A percentile compares a stretch with the other conserved stretches of the same genome.
phyloP scores from a whole-genome alignment of 2,113 vertebrate species.

The Nycticebus coucang region DNA sequence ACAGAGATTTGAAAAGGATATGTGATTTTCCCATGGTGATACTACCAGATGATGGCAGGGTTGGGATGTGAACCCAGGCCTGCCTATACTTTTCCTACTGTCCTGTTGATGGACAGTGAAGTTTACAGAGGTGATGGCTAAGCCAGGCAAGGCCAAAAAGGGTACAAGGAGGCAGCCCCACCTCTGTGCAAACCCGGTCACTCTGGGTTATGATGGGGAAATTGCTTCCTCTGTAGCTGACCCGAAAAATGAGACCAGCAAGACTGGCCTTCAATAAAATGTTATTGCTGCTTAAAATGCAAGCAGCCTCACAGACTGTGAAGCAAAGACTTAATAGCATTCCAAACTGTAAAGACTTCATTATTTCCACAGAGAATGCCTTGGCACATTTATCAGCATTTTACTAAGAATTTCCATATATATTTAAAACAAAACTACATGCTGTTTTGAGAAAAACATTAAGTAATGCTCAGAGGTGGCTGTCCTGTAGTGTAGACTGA shows the following conservation, averaged over 20 bases:
- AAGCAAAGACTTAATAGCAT: slow-evolving; percentile 58
- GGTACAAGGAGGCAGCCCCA: too few species aligned
- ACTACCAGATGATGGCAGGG: not conserved
- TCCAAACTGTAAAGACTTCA: slow-evolving; percentile 42
- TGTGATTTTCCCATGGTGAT: not conserved
- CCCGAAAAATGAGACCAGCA: not conserved
- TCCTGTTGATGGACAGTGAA: not conserved
- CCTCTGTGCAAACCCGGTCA: not conserved
- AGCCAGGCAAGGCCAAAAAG: not conserved
- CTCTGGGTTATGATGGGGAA: not conserved
- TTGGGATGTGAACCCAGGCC: not conserved
- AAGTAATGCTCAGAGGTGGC: not conserved
- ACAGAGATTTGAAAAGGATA: not conserved
- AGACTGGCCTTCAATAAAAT: slow-evolving; percentile 26
- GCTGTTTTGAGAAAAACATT: not conserved
- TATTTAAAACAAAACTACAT: slow-evolving; percentile 64
- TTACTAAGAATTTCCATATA: slow-evolving; percentile 56
- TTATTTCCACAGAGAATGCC: slow-evolving; percentile 51
- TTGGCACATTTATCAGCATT: slow-evolving; percentile 41
- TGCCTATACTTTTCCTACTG: not conserved
- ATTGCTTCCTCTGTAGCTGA: not conserved
- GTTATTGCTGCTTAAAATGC: slow-evolving; percentile 51
- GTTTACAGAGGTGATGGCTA: not conserved
- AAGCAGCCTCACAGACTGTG: not conserved
- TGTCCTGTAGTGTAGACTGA: not conserved